A percentile compares a stretch with the other conserved stretches of the same genome.
Conservation (phyloP, 2,797 vertebrate genomes). For the Eulemur coronatus region DNA sequence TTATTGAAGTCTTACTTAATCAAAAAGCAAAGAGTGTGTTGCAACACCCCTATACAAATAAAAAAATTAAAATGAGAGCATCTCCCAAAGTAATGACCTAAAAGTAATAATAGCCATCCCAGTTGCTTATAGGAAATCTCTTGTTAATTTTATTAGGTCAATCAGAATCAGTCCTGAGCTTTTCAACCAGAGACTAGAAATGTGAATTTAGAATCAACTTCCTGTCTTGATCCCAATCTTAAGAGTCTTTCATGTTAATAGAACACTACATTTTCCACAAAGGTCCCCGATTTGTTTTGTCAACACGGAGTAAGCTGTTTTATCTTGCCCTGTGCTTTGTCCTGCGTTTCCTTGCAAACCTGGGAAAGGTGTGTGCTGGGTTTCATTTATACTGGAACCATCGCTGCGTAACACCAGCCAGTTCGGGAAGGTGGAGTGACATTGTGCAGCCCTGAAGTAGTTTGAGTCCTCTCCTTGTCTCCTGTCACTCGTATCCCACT, state of each 20-base stretch:
- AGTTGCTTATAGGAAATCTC: neutral
- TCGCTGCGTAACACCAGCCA: accelerated
- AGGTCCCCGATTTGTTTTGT: neutral
- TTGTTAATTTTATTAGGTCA: constrained; percentile 47
- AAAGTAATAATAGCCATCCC: constrained; percentile 45
- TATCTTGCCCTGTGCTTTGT: accelerated
- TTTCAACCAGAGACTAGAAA: neutral
- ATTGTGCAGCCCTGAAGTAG: accelerated
- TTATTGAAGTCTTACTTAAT: neutral
- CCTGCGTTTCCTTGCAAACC: neutral
- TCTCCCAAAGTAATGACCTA: constrained; percentile 3
- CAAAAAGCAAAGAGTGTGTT: neutral
- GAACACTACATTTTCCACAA: neutral
- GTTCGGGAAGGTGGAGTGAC: accelerated
- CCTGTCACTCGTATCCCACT: accelerated
- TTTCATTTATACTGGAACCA: neutral
- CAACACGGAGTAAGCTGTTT: neutral
- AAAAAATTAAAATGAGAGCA: neutral
- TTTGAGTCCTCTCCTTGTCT: no score
- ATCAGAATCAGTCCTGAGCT: neutral
- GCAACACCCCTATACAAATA: neutral
- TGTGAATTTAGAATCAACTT: neutral
- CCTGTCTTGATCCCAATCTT: neutral
- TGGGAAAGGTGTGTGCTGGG: accelerated
- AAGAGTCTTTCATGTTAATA: neutral